Evolutionary conservation across 2,113 vertebrate genomes (phyloP), one percentile per base, ranked within the genome.

Genomic region (Carollia perspicillata): DNA sequence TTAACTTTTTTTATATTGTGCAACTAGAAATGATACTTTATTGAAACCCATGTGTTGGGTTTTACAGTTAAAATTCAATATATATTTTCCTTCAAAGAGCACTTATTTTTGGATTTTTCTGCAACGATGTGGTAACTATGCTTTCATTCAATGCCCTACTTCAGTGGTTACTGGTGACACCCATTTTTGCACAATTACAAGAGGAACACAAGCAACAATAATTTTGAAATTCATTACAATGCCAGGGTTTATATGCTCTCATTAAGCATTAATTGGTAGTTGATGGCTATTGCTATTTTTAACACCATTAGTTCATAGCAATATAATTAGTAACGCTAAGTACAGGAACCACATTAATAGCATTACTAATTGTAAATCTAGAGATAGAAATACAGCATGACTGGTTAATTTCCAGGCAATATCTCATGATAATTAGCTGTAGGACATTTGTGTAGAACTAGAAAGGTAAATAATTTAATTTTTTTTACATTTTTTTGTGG

Each of bases 181-280:
- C 79, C 90, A 90, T 97, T 98, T 98, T 98, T 97, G 75, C 95
- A 98, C 89, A 53, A 97, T 98, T 98, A 98, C 97, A 97, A 98
- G 97, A 98, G 93, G 94, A 97, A 97, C 86, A 85, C 75, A 94
- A 98, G 98, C 97, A 97, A 98, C 97, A 97, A 98, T 98, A 98
- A 99, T 98, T 98, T 98, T 98, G 94, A 98, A 98, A 99, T 99
- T 98, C 98, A 98, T 99, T 99, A 98, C 98, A 99, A 98, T 98
- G 99, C 98, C 98, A 98, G 97, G 97, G 97, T 99, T 99, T 99
- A 99, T 98, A 98, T 8, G 97, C 92, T 98, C 98, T 98, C 99
- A 98, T 99, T 99, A 99, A 98, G 98, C 98, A 98, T 99, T 99
- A 99, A 99, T 99, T 99, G 99, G 98, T 98, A 98, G 98, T 98